A percentile compares a stretch with the other conserved stretches of the same genome.
phyloP scores from a whole-genome alignment of 2,888 invertebrate species.

The Trissonchulus latispiculum region DNA sequence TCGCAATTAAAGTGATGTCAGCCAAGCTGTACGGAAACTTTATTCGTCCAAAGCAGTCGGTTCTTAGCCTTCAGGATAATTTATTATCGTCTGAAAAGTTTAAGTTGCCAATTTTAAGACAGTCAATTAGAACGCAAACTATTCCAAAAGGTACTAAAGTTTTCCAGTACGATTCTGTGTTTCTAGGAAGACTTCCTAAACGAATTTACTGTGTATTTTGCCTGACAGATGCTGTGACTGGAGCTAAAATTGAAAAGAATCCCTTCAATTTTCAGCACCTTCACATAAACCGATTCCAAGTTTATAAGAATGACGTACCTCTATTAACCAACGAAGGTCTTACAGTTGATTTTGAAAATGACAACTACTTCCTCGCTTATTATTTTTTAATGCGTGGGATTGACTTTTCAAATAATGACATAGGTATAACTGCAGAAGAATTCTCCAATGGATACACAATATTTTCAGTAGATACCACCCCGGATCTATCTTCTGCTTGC shows the following conservation, averaged over 20 bases:
- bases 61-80: neutral
- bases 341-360: neutral
- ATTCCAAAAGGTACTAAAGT: constrained; percentile 4
- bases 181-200: too few species aligned
- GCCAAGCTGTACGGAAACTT: too few species aligned
- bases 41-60: neutral
- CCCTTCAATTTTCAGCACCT: constrained; percentile 4
- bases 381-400: neutral
- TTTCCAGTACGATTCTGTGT: too few species aligned
- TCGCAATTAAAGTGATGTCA: neutral
- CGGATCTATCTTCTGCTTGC: too few species aligned
- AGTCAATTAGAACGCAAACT: neutral
- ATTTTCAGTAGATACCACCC: neutral
- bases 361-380: neutral
- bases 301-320: constrained; percentile 1
- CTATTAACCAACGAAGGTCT: neutral
- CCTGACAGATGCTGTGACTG: too few species aligned
- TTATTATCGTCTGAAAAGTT: neutral
- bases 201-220: neutral
- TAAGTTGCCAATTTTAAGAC: neutral
- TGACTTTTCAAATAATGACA: neutral
- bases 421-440: neutral
- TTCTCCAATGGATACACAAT: constrained; percentile 9
- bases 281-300: neutral
- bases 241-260: too few species aligned